phyloP scores from a whole-genome alignment of 2,113 vertebrate species.

The Aegithalos caudatus region DNA sequence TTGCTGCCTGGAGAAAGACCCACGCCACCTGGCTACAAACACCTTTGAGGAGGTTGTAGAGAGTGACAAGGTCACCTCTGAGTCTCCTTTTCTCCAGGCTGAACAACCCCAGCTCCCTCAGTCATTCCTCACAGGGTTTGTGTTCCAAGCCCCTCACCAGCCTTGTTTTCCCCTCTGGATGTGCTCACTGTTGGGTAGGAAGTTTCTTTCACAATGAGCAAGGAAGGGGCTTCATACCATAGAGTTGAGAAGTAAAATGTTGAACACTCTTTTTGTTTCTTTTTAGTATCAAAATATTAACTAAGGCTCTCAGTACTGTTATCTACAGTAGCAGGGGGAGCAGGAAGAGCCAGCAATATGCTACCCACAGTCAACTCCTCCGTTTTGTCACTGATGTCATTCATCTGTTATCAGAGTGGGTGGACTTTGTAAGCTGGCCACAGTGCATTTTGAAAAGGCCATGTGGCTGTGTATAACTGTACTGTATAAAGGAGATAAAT shows the following conservation, averaged over 20 bases:
- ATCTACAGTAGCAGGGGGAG: not conserved
- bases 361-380: not conserved
- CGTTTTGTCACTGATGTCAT: not conserved
- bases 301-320: not conserved
- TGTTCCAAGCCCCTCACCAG: not conserved
- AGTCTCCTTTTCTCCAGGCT: not conserved
- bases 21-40: not conserved
- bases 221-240: accelerated
- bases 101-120: not conserved
- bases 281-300: not conserved
- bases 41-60: not conserved
- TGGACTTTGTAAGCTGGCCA: not conserved
- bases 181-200: not conserved
- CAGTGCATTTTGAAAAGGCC: not conserved
- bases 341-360: not conserved
- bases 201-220: not conserved
- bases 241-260: not conserved
- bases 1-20: not conserved
- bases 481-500: not conserved
- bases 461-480: not conserved
- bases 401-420: not conserved
- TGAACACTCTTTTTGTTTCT: not conserved
- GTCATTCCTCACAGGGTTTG: accelerated
- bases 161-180: not conserved
- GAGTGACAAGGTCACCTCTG: not conserved